phyloP scores from a whole-genome alignment of 2,888 invertebrate genomes.

The Brachynemurus nebulosus region DNA sequence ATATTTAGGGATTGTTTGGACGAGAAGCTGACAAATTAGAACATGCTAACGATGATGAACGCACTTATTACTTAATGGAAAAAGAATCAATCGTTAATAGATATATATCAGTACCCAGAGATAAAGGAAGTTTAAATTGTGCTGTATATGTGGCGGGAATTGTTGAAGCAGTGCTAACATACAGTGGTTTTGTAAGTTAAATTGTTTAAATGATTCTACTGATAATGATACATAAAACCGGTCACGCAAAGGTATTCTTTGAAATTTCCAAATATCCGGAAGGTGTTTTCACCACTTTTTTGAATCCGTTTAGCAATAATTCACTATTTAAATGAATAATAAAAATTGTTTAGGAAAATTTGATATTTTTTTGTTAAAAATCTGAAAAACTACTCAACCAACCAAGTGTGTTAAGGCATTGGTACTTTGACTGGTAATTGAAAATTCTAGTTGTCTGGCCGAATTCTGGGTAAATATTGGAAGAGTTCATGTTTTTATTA shows the following conservation, averaged over 20 bases:
- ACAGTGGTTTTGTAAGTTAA: constrained; percentile 87
- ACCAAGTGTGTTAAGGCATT: no score
- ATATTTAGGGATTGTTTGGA: constrained; percentile 75
- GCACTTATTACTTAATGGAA: constrained; percentile 96
- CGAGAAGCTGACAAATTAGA: constrained; percentile 98
- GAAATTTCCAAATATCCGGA: not conserved
- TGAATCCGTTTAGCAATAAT: not conserved
- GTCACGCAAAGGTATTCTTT: not conserved
- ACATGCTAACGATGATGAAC: constrained; percentile 96
- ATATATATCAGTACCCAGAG: constrained; percentile 94
- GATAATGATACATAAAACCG: not conserved
- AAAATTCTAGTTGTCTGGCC: no score
- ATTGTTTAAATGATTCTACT: not conserved
- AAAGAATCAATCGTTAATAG: constrained; percentile 93
- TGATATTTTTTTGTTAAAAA: no score
- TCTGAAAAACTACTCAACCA: no score
- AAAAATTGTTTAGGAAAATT: no score
- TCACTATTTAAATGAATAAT: not conserved
- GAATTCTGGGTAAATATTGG: no score
- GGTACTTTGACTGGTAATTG: no score
- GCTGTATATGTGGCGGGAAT: constrained; percentile 98
- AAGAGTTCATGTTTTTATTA: no score
- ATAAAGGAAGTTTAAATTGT: constrained; percentile 94
- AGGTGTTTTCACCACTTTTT: not conserved
- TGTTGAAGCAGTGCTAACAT: constrained; percentile 86